These are phyloP conservation scores for Synanthedon myopaeformis DNA, from an alignment of 2,888 invertebrate genomes.

Conservation along the genomic window DNA sequence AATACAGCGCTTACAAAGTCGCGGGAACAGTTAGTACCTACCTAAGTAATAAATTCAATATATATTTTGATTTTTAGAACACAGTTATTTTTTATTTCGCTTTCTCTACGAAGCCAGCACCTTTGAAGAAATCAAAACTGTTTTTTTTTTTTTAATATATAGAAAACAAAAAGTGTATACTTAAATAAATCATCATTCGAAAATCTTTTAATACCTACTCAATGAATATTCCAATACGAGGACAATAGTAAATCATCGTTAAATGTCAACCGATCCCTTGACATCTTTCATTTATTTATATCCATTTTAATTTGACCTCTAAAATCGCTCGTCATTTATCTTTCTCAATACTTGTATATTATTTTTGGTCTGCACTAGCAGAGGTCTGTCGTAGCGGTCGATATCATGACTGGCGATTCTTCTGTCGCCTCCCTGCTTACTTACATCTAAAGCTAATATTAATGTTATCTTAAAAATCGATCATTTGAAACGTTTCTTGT, in stretches of 20 bases:
- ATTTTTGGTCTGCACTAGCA: slow-evolving; percentile 13
- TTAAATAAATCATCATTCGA: too few relatives aligned
- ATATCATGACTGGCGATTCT: slow-evolving; percentile 49
- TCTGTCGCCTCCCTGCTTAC: slow-evolving; percentile 63
- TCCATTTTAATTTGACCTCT: slow-evolving; percentile 30
- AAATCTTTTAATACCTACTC: too few relatives aligned
- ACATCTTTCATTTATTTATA: slow-evolving; percentile 31
- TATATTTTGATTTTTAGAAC: too few relatives aligned
- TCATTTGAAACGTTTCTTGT: slow-evolving; percentile 28
- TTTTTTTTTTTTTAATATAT: too few relatives aligned
- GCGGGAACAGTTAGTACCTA: too few relatives aligned
- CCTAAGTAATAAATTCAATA: too few relatives aligned
- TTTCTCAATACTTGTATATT: slow-evolving; percentile 12
- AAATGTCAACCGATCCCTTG: slow-evolving; percentile 59
- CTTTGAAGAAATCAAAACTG: too few relatives aligned
- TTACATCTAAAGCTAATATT: slow-evolving; percentile 64
- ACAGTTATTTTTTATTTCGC: too few relatives aligned
- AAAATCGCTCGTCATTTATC: slow-evolving; percentile 25
- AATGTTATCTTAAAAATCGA: slow-evolving; percentile 58
- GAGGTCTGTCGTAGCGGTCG: slow-evolving; percentile 27
- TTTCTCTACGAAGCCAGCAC: too few relatives aligned
- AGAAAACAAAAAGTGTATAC: too few relatives aligned
- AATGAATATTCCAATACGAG: slow-evolving; percentile 9
- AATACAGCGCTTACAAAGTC: too few relatives aligned
- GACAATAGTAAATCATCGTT: slow-evolving; percentile 68